Conservation (phyloP, 2,797 vertebrate genomes). For the Pipistrellus pygmaeus region DNA sequence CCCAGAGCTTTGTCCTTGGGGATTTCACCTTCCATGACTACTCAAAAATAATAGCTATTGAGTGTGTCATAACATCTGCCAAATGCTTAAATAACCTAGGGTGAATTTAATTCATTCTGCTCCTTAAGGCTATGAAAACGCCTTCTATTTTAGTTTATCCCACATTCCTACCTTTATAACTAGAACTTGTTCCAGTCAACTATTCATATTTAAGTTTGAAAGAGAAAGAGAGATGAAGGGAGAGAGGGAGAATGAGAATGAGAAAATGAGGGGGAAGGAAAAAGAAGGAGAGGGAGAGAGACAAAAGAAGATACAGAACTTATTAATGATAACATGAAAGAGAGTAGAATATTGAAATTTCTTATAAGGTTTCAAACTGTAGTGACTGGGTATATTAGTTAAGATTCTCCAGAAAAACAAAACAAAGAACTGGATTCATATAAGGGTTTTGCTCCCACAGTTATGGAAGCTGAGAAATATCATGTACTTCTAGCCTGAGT, state of each 20-base stretch:
- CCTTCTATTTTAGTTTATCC: slow-evolving; percentile 20
- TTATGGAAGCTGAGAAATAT: neutral
- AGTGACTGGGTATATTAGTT: neutral
- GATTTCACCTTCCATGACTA: neutral
- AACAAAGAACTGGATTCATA: neutral
- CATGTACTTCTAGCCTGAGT: neutral
- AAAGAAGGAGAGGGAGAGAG: neutral
- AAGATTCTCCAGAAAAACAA: neutral
- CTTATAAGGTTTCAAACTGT: neutral
- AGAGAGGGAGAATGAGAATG: neutral
- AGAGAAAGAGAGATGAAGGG: neutral
- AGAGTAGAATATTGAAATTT: neutral
- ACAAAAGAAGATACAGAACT: neutral
- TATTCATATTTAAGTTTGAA: slow-evolving; percentile 39
- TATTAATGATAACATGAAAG: neutral
- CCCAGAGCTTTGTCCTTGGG: neutral
- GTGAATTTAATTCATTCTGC: slow-evolving; percentile 48
- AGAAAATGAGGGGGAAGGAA: neutral
- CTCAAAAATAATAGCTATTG: slow-evolving; percentile 16
- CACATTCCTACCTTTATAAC: slow-evolving; percentile 19
- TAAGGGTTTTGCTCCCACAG: neutral
- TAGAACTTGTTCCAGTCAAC: neutral
- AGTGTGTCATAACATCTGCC: neutral
- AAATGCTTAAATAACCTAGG: slow-evolving; percentile 41
- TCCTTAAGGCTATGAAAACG: neutral